These are phyloP conservation scores for Akabosia matsudoensis DNA, from an alignment of 1,140 invertebrate species.

Conservation along the genomic window DNA sequence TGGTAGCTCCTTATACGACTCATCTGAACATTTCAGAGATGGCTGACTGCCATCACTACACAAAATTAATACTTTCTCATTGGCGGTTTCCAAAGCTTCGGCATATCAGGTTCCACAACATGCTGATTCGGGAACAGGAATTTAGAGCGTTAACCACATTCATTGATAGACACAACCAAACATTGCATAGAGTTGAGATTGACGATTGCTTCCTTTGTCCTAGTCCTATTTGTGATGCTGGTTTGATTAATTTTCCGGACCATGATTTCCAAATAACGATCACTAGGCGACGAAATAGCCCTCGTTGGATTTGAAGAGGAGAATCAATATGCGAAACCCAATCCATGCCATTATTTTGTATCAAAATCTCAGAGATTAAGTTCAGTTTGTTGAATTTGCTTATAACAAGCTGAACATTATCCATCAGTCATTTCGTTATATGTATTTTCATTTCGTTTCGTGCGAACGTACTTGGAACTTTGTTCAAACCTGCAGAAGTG, in stretches of 20 bases:
- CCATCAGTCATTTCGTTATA: too few species aligned
- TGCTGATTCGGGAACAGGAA: neutral
- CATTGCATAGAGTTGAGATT: neutral
- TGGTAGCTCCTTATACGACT: neutral
- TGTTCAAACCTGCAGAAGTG: too few species aligned
- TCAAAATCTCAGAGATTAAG: too few species aligned
- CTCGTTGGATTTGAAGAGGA: neutral
- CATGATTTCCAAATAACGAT: neutral
- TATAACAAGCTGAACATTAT: too few species aligned
- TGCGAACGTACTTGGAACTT: too few species aligned
- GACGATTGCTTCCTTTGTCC: slow-evolving; percentile 1
- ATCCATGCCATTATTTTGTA: too few species aligned
- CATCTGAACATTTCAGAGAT: neutral
- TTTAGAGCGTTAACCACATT: neutral
- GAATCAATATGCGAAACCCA: too few species aligned
- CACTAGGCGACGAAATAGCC: neutral
- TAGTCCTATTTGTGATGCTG: neutral
- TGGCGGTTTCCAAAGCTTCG: neutral
- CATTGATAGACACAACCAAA: slow-evolving; percentile 6
- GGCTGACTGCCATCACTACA: slow-evolving; percentile 3
- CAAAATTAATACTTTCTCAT: neutral
- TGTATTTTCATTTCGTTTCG: too few species aligned
- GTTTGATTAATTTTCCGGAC: neutral
- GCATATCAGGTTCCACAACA: neutral
- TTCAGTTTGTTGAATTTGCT: too few species aligned